Evolutionary conservation across 2,888 invertebrate species (phyloP), one percentile per base, ranked within the genome.

Genomic region (Apeira syringaria): DNA sequence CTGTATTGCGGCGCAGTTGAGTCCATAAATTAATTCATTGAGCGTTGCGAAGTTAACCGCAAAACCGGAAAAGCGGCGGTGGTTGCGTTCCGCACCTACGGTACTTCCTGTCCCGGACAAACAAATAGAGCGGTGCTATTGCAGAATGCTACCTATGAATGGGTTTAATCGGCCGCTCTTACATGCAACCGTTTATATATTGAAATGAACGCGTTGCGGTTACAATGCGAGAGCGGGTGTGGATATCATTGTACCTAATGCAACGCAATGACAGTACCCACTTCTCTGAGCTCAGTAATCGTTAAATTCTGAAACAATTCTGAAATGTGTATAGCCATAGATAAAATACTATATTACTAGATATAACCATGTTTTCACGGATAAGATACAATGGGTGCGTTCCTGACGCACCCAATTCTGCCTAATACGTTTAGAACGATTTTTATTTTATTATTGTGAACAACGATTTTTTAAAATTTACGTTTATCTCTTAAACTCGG

Each of bases 31-130:
- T 56, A 51, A 56, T 67, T 53, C 61, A 74, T 72, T 61, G 63
- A 64, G 58, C 59, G 47, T 47, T 64, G 56, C 55, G 56, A 54
- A 56, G 64, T 52, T 50, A 51, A 61, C 54, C 61, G 53, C 60
- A 47, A 59, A 66, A 64, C 64, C 77, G 81, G 79, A 80, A 78
- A 69, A 66, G 58, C 62, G 66, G 64, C 73, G 65, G 74, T 67
- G 78, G 73, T 76, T 68, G 71, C 74, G 68, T 72, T 69, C 76
- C 74, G 74, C 78, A 69, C 80, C 77, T 70, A 70, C 79, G 74
- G 75, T 64, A 77, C 80, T 80, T 84, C 84, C 51, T 68, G 70
- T 72, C 71, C 78, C 65, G 73, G 75, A 76, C 81, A 81, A 84
- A 76, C 81, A 81, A 84, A 81, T 81, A 80, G 75, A 80, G 69